Conservation (phyloP, 1,140 invertebrate species). For the Lepidurus apus region DNA sequence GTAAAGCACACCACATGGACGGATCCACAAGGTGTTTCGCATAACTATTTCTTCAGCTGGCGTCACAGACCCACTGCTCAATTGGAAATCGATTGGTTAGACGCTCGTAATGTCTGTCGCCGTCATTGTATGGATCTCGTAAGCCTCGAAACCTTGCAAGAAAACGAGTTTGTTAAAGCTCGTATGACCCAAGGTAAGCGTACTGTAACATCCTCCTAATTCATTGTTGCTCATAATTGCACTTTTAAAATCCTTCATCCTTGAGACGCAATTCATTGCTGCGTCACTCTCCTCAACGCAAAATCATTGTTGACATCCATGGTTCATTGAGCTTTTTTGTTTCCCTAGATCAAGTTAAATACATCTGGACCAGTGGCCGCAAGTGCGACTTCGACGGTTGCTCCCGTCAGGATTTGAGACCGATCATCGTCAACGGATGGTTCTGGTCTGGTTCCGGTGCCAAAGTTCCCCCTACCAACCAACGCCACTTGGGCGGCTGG, state of each 20-base stretch:
- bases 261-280: no score
- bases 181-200: conserved; percentile 63
- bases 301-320: conserved; percentile 14
- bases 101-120: conserved; percentile 82
- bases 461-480: conserved; percentile 79
- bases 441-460: conserved; percentile 88
- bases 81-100: conserved; percentile 83
- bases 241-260: background rate
- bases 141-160: conserved; percentile 79
- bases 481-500: conserved; percentile 82
- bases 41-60: conserved; percentile 93
- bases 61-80: conserved; percentile 75
- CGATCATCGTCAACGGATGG: conserved; percentile 83
- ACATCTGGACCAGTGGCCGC: conserved; percentile 84
- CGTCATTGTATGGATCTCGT: conserved; percentile 90
- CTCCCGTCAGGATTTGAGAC: conserved; percentile 76
- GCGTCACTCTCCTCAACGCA: background rate
- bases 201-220: conserved; percentile 38
- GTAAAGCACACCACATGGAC: conserved; percentile 78
- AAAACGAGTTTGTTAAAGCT: conserved; percentile 85
- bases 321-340: background rate
- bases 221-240: conserved; percentile 30
- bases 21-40: conserved; percentile 73
- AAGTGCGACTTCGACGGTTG: conserved; percentile 90
- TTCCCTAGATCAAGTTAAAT: conserved; percentile 54